phyloP scores from a whole-genome alignment of 2,888 invertebrate genomes.

The Agriopis aurantiaria region DNA sequence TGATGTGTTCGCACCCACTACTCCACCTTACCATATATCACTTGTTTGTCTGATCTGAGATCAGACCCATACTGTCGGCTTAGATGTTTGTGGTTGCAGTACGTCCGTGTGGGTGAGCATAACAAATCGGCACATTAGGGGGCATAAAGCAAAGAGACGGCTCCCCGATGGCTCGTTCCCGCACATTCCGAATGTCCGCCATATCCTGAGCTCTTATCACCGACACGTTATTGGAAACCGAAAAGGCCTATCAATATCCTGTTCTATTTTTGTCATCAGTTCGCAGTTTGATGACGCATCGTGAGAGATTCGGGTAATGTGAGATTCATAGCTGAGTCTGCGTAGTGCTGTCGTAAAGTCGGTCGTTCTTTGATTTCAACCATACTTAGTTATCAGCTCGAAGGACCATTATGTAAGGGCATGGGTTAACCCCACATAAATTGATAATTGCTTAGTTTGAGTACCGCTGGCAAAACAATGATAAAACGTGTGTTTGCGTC shows the following conservation, averaged over 20 bases:
- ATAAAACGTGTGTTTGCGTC: no score
- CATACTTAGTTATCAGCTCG: slow-evolving; percentile 6
- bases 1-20: no score
- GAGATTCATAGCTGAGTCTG: slow-evolving; percentile 28
- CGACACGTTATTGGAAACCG: slow-evolving; percentile 67
- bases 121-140: slow-evolving; percentile 60
- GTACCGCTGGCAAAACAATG: no score
- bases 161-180: slow-evolving; percentile 62
- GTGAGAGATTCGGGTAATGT: slow-evolving; percentile 25
- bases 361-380: slow-evolving; percentile 6
- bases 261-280: slow-evolving; percentile 61
- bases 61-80: slow-evolving; percentile 21
- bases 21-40: background rate
- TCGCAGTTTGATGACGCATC: slow-evolving; percentile 32
- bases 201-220: slow-evolving; percentile 65
- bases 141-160: slow-evolving; percentile 62
- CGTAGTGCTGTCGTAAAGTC: slow-evolving; percentile 19
- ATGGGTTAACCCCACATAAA: no score
- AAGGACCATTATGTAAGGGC: no score
- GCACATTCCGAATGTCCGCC: slow-evolving; percentile 50
- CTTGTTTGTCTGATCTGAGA: background rate
- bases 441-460: no score
- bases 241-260: slow-evolving; percentile 71
- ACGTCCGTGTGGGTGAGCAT: slow-evolving; percentile 35
- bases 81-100: slow-evolving; percentile 23